A percentile compares a stretch with the other conserved stretches of the same genome.
These are phyloP conservation scores for Nephrotoma guestfalica DNA, from an alignment of 2,888 invertebrate genomes.

Conservation along the genomic window DNA sequence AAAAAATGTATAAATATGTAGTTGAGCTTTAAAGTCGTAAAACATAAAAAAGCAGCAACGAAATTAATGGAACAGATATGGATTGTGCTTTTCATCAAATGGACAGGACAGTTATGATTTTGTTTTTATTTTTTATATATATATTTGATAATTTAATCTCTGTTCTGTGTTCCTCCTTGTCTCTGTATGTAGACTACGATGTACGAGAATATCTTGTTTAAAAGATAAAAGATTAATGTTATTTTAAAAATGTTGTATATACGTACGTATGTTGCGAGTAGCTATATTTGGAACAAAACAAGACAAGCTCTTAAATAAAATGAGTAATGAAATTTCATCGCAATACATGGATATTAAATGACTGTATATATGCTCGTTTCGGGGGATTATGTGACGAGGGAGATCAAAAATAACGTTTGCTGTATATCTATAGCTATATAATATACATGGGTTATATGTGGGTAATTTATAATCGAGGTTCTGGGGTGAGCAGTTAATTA, in stretches of 20 bases:
- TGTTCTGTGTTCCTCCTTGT: background rate
- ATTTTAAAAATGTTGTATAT: background rate
- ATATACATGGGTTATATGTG: background rate
- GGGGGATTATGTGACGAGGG: background rate
- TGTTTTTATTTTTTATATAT: background rate
- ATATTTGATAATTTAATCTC: background rate
- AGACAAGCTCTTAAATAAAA: background rate
- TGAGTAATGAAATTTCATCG: background rate
- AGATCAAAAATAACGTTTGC: background rate
- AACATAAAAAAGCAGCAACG: background rate
- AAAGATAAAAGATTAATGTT: background rate
- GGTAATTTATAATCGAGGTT: background rate
- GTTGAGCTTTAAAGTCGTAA: background rate
- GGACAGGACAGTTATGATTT: background rate
- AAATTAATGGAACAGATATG: background rate
- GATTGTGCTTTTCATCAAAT: background rate
- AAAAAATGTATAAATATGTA: background rate
- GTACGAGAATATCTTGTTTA: background rate
- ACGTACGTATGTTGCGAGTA: background rate
- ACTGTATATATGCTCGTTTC: background rate
- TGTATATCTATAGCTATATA: background rate
- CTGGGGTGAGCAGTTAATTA: background rate
- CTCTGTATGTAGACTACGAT: background rate
- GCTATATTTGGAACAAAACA: background rate
- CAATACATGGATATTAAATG: background rate